Evolutionary conservation across 2,888 invertebrate species (phyloP).

Genomic region (Drosophila macrospina): DNA sequence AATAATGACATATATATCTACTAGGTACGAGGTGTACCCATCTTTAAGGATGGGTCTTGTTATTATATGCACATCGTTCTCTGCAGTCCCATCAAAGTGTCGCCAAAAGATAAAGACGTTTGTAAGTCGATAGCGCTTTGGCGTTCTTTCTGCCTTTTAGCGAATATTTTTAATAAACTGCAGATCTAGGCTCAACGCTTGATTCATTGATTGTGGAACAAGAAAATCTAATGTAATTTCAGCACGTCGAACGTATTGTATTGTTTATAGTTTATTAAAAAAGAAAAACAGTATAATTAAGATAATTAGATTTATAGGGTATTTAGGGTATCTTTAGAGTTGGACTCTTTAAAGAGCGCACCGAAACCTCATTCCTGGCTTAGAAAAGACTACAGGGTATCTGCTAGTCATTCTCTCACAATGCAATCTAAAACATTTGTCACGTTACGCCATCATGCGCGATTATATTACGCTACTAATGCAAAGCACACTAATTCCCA

Average conservation of each 20-base stretch:
- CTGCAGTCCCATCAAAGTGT: constrained; percentile 46
- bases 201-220: background rate
- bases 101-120: constrained; percentile 76
- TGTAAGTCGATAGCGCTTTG: constrained; percentile 39
- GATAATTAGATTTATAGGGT: too few species aligned
- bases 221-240: too few species aligned
- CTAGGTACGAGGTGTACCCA: background rate
- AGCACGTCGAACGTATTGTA: too few species aligned
- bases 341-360: background rate
- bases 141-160: background rate
- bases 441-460: constrained; percentile 30
- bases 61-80: constrained; percentile 44
- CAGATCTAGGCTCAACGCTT: background rate
- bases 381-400: background rate
- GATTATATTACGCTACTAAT: constrained; percentile 45
- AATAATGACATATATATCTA: constrained; percentile 45
- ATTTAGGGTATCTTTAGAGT: too few species aligned
- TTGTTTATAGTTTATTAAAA: too few species aligned
- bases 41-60: constrained; percentile 20
- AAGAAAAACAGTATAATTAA: too few species aligned
- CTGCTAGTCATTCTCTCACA: background rate
- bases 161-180: constrained; percentile 10
- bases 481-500: constrained; percentile 37
- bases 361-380: too few species aligned
- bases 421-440: constrained; percentile 21